Evolutionary conservation across 2,113 vertebrate genomes (phyloP).

Genomic region (Caranx melampygus): DNA sequence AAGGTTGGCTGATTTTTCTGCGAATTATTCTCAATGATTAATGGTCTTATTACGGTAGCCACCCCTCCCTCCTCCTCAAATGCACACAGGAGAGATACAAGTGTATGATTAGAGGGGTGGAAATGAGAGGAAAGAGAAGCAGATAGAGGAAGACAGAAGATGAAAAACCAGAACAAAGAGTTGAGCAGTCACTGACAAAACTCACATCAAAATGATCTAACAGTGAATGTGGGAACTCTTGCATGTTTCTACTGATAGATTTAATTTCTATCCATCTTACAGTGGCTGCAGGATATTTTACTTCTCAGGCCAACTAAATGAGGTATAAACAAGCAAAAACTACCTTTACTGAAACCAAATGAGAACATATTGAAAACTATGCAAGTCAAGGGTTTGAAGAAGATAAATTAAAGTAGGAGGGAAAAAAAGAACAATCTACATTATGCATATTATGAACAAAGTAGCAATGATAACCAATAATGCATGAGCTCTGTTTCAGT

Average conservation of each 20-base stretch:
- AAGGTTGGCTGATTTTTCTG: constrained; percentile 73
- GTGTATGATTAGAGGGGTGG: constrained; percentile 64
- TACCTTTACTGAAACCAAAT: constrained; percentile 8
- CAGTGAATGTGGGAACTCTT: constrained; percentile 40
- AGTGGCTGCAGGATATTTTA: constrained; percentile 31
- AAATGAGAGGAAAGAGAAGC: constrained; percentile 56
- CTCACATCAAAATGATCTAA: constrained; percentile 46
- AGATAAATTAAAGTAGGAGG: not conserved
- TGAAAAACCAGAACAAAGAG: constrained; percentile 41
- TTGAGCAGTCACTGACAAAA: constrained; percentile 37
- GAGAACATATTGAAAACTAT: not conserved
- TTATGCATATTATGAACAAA: constrained; percentile 15
- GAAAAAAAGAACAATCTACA: not conserved
- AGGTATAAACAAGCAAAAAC: constrained; percentile 10
- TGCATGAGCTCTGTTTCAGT: not conserved
- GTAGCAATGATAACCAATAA: constrained; percentile 17
- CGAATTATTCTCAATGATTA: constrained; percentile 76
- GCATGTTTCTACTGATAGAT: constrained; percentile 45
- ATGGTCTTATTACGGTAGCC: constrained; percentile 74
- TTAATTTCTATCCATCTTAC: constrained; percentile 12
- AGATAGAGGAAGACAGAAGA: constrained; percentile 52
- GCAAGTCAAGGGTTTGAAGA: not conserved
- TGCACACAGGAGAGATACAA: constrained; percentile 69
- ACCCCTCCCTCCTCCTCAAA: constrained; percentile 61
- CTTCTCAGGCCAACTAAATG: constrained; percentile 13